A percentile compares a stretch with the other conserved stretches of the same genome.
Evolutionary conservation across 1,140 invertebrate genomes (phyloP).

Genomic region (Cydia strobilella): DNA sequence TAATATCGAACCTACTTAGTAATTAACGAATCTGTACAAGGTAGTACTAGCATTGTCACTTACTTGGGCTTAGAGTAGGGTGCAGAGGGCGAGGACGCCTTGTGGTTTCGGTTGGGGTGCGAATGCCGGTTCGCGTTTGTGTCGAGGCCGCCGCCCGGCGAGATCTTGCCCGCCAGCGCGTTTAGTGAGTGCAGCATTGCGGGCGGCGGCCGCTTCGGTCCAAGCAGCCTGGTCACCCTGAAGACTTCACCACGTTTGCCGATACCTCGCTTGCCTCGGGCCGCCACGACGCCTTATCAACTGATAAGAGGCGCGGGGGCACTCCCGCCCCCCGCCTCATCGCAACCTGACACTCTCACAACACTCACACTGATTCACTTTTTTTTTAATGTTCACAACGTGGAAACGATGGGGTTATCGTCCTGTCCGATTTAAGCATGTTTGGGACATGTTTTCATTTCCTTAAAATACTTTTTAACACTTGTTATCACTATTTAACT

Average conservation of each 20-base stretch:
- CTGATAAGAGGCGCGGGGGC: conserved; percentile 75
- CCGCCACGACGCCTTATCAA: conserved; percentile 69
- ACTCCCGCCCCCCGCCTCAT: conserved; percentile 71
- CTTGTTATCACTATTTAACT: conserved; percentile 12
- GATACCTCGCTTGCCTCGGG: conserved; percentile 50
- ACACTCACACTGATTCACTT: conserved; percentile 47
- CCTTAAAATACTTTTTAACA: background rate
- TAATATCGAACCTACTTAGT: conserved; percentile 10
- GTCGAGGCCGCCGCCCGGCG: conserved; percentile 84
- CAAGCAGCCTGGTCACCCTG: conserved; percentile 73
- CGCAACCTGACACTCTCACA: conserved; percentile 67
- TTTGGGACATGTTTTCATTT: conserved; percentile 25
- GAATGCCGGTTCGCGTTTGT: conserved; percentile 81
- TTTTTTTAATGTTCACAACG: conserved; percentile 48
- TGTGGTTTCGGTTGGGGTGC: conserved; percentile 81
- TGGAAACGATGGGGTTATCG: conserved; percentile 58
- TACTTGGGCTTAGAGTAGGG: conserved; percentile 77
- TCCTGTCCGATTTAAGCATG: conserved; percentile 63
- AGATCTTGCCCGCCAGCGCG: conserved; percentile 89
- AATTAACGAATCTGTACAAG: background rate
- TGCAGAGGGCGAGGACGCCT: conserved; percentile 59
- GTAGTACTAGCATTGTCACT: conserved; percentile 48
- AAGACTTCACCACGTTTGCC: conserved; percentile 58
- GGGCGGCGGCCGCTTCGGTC: conserved; percentile 73
- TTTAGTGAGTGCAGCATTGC: conserved; percentile 89